Conservation (phyloP, 2,888 invertebrate genomes). For the Mythimna ferrago region DNA sequence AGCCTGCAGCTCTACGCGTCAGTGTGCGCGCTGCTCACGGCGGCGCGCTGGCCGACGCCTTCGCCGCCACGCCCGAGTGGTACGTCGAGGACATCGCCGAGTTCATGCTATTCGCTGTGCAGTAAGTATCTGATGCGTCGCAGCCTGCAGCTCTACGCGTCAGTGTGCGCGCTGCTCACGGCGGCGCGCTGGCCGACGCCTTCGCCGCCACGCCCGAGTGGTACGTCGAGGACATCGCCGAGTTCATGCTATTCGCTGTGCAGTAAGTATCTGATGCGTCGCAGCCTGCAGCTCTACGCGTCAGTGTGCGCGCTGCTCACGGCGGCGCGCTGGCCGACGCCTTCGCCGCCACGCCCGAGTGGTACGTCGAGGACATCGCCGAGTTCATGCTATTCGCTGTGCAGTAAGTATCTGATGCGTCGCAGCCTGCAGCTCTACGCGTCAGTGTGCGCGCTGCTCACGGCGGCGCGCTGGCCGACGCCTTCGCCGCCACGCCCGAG, state of each 20-base stretch:
- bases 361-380: slow-evolving; percentile 99
- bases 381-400: slow-evolving; percentile 98
- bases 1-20: slow-evolving; percentile 97
- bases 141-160: slow-evolving; percentile 96
- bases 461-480: slow-evolving; percentile 85
- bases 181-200: slow-evolving; percentile 85
- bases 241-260: slow-evolving; percentile 97
- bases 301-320: slow-evolving; percentile 95
- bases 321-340: slow-evolving; percentile 87
- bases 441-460: slow-evolving; percentile 95
- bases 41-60: slow-evolving; percentile 90
- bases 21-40: slow-evolving; percentile 94
- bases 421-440: slow-evolving; percentile 97
- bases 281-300: slow-evolving; percentile 96
- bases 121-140: slow-evolving; percentile 96
- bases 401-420: slow-evolving; percentile 96
- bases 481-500: slow-evolving; percentile 98
- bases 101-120: slow-evolving; percentile 97
- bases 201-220: slow-evolving; percentile 99
- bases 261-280: slow-evolving; percentile 96
- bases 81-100: slow-evolving; percentile 99
- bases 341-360: slow-evolving; percentile 98
- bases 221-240: slow-evolving; percentile 99
- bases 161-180: slow-evolving; percentile 95
- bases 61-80: slow-evolving; percentile 98